Evolutionary conservation across 1,140 invertebrate species (phyloP).

Genomic region (Rhopalosiphum maidis): DNA sequence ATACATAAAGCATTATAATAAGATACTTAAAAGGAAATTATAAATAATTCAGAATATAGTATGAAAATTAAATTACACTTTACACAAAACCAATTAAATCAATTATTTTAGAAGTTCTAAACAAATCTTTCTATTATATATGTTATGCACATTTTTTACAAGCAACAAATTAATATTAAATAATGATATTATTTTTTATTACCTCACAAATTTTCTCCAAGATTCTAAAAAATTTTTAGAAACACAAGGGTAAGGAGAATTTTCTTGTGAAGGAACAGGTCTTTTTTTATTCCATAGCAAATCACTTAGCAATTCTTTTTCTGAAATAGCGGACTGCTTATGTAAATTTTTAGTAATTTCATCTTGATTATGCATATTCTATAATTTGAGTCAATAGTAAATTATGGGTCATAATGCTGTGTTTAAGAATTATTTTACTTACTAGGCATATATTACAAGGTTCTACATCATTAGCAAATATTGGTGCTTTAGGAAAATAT

Average conservation of each 20-base stretch:
- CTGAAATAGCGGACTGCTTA: conserved; percentile 58
- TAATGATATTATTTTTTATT: conserved; percentile 24
- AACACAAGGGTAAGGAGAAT: conserved; percentile 56
- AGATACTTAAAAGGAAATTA: neutral
- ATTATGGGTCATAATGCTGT: neutral
- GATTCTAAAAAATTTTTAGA: conserved; percentile 59
- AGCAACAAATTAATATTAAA: neutral
- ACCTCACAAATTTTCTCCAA: conserved; percentile 61
- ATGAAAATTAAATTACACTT: no score
- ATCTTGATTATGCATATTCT: conserved; percentile 59
- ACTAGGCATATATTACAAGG: conserved; percentile 60
- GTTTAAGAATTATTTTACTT: conserved; percentile 28
- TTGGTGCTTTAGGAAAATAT: conserved; percentile 60
- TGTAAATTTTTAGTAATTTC: conserved; percentile 58
- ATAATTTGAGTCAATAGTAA: conserved; percentile 37
- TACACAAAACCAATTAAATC: no score
- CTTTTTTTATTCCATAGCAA: conserved; percentile 58
- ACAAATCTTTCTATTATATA: neutral
- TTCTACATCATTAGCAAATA: conserved; percentile 58
- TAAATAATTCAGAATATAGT: neutral
- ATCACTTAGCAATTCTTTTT: conserved; percentile 59
- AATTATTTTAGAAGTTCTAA: no score
- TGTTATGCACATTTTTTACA: neutral
- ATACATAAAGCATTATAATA: neutral
- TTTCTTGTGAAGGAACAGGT: conserved; percentile 45